Evolutionary conservation across 2,797 vertebrate genomes (phyloP).

Genomic region (Aldrovandia affinis): DNA sequence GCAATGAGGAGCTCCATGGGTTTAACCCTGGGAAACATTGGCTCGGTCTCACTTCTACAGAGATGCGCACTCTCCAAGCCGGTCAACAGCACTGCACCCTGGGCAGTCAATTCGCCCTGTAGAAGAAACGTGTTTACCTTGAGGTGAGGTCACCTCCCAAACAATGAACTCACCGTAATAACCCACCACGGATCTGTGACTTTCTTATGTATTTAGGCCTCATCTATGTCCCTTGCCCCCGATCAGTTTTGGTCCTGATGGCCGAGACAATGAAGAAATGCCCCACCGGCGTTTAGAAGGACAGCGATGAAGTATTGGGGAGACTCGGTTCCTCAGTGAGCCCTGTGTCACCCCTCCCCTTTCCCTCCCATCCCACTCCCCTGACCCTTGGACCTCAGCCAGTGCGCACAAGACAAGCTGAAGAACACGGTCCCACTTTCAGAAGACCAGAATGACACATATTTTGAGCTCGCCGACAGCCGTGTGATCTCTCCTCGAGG

Average conservation of each 20-base stretch:
- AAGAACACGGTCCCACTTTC: constrained; percentile 67
- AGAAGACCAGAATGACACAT: constrained; percentile 76
- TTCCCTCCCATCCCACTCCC: constrained; percentile 56
- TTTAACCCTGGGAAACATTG: background rate
- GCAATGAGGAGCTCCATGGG: constrained; percentile 11
- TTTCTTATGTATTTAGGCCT: constrained; percentile 27
- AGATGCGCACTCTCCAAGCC: constrained; percentile 20
- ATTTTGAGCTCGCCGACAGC: constrained; percentile 71
- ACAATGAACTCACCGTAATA: background rate
- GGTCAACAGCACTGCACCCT: constrained; percentile 13
- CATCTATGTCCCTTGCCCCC: background rate
- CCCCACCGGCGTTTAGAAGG: constrained; percentile 61
- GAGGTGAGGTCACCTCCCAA: background rate
- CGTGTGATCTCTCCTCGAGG: constrained; percentile 76
- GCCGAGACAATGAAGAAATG: constrained; percentile 69
- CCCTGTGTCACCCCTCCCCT: constrained; percentile 30
- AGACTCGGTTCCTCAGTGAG: constrained; percentile 76
- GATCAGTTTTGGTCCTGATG: background rate
- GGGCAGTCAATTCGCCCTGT: background rate
- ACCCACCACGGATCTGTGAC: background rate
- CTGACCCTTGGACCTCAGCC: no score
- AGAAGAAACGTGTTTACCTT: background rate
- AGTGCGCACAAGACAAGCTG: constrained; percentile 62
- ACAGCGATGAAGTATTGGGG: constrained; percentile 70
- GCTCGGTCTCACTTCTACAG: background rate